phyloP scores from a whole-genome alignment of 23 tunicate genomes.

The Aplidium turbinatum region DNA sequence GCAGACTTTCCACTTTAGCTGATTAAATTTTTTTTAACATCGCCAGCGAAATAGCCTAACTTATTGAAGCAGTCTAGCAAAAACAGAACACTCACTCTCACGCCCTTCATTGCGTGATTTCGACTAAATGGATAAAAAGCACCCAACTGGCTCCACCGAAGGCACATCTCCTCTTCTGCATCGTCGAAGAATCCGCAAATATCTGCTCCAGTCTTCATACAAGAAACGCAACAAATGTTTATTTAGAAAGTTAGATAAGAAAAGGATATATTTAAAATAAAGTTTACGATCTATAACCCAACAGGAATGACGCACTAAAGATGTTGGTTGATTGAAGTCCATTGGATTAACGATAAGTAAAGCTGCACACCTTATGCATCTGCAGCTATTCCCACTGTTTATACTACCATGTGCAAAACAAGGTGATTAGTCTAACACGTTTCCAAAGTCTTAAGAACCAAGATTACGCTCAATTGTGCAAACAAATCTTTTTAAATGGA shows the following conservation, averaged over 20 bases:
- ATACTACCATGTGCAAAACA: no score
- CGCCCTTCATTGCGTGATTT: conserved; percentile 57
- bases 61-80: not conserved
- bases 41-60: not conserved
- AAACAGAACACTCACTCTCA: conserved; percentile 14
- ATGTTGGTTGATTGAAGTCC: no score
- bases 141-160: conserved; percentile 83
- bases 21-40: not conserved
- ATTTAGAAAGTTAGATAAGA: not conserved
- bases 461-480: no score
- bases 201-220: conserved; percentile 78
- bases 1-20: not conserved
- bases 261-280: not conserved
- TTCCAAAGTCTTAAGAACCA: no score
- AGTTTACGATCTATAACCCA: no score
- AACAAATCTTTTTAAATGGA: no score
- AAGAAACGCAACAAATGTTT: not conserved
- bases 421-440: no score
- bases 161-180: conserved; percentile 72
- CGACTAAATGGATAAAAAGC: conserved; percentile 92
- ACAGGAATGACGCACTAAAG: no score
- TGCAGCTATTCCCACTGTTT: no score
- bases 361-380: no score
- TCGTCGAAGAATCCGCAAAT: conserved; percentile 87
- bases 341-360: no score